Evolutionary conservation across 2,888 invertebrate species (phyloP), one percentile per base, ranked within the genome.

Genomic region (Heliconius sara): DNA sequence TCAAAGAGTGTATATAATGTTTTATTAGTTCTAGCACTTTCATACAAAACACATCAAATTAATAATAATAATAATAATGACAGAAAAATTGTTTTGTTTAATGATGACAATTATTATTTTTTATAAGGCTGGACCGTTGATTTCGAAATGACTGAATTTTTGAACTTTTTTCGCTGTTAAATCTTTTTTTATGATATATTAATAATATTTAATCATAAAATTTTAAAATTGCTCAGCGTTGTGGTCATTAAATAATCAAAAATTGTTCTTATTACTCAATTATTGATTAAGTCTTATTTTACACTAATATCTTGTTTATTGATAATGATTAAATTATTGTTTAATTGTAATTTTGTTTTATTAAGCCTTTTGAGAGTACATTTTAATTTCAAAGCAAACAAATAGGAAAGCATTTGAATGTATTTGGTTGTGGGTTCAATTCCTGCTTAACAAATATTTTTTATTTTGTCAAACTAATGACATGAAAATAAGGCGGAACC

Each of bases 271-370:
- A 43, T 66, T 67, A 72, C 77, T 82, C 79, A 82, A 80, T 79
- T 82, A 82, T 80, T 57, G 52, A 77, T 77, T 80, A 80, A 80
- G 78, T 78, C 77, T 80, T 77, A 82, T 80, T 81, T 79, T 81
- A 83, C 81, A 82, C 81, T 81, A 83, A 80, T 81, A 81, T 65
- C 77, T 75, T 83, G 81, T 81, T 83, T 84, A 81, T 79, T 83
- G 83, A 81, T 82, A 80, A 83, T 81, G 72, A 84, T 84, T 84
- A 84, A 84, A 84, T 83, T 84, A 84, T 84, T 84, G 84, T 83
- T 83, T 83, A 83, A 80, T 68, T 81, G 80, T 78, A 80, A 57
- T 73, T 79, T 74, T 80, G 60, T 81, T 79, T 83, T 79, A 71
- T 80, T 82, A 19, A 25, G 7, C 25, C 7, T 34, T 19, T n/a